Evolutionary conservation across 2,797 vertebrate species (phyloP).

Genomic region (Tadarida brasiliensis): DNA sequence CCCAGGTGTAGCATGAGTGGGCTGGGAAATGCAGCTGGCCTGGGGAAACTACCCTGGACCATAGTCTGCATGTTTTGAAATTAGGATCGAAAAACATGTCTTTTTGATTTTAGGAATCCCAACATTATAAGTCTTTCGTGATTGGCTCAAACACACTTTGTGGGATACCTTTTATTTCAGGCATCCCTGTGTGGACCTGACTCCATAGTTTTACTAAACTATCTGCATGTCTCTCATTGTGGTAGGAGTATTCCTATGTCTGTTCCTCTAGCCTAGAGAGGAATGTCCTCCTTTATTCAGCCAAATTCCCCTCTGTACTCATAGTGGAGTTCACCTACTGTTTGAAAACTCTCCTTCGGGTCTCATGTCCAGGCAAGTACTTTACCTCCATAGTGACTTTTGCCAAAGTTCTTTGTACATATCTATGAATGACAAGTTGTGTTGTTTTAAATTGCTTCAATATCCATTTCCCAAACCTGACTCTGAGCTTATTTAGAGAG

Average conservation of each 20-base stretch:
- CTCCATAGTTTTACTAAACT: neutral
- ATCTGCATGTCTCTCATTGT: neutral
- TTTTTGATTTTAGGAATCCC: neutral
- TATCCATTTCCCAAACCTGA: neutral
- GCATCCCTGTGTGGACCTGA: neutral
- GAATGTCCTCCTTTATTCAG: no score
- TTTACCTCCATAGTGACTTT: neutral
- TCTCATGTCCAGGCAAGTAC: neutral
- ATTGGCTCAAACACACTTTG: neutral
- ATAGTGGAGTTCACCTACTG: neutral
- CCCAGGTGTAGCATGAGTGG: neutral
- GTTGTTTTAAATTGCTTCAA: neutral
- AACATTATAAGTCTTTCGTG: neutral
- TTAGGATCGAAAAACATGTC: neutral
- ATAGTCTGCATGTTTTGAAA: neutral
- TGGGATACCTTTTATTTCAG: neutral
- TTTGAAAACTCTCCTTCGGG: no score
- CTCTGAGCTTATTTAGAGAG: neutral
- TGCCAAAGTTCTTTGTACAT: neutral
- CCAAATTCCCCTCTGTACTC: neutral
- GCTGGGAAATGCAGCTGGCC: no score
- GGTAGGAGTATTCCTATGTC: no score
- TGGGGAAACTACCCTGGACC: neutral
- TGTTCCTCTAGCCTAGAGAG: no score
- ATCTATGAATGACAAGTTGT: neutral